Conservation (phyloP, 2,113 vertebrate genomes). For the Xenotilapia caudafasciata region DNA sequence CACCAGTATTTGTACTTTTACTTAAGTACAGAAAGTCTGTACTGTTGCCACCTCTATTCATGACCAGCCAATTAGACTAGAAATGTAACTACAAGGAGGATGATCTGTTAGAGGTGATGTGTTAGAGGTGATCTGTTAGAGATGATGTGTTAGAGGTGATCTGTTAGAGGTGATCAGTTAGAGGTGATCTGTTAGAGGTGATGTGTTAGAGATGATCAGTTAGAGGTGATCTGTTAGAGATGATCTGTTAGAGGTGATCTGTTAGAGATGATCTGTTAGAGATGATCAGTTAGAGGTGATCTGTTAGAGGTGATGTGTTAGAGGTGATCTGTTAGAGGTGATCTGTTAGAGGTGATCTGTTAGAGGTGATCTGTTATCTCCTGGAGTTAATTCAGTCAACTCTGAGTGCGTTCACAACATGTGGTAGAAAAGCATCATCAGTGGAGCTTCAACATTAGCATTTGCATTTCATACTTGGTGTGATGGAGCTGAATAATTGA, state of each 20-base stretch:
- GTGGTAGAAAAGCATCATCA: not conserved
- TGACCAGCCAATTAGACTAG: not conserved
- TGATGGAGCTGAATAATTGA: not conserved
- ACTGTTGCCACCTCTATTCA: not conserved
- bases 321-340: accelerated
- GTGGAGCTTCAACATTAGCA: not conserved
- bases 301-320: accelerated
- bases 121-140: accelerated
- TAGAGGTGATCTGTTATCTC: accelerated
- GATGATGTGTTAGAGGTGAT: accelerated
- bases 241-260: accelerated
- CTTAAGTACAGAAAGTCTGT: not conserved
- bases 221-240: accelerated
- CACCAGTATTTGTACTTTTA: not conserved
- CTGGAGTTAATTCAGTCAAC: not conserved
- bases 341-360: accelerated
- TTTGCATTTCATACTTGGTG: not conserved
- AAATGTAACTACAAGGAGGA: not conserved
- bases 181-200: accelerated
- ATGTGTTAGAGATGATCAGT: accelerated
- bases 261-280: accelerated
- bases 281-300: accelerated
- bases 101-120: accelerated
- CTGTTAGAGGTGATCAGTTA: accelerated
- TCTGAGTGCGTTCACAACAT: not conserved